These are phyloP conservation scores for Zosterops lateralis DNA, from an alignment of 2,113 vertebrate species.

Conservation along the genomic window DNA sequence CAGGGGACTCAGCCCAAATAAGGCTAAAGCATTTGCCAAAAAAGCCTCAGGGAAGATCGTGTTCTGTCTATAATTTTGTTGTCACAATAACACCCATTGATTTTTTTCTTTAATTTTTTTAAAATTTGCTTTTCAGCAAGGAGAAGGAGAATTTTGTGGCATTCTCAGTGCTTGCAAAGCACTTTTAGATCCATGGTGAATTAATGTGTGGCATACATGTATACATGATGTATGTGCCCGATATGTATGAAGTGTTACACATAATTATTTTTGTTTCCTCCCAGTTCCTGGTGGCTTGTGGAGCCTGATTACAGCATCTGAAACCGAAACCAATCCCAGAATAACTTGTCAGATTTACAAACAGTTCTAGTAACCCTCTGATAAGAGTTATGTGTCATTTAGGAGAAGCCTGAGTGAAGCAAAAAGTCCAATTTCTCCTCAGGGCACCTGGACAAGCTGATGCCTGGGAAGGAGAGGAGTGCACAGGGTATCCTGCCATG, in stretches of 20 bases:
- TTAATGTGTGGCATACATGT: neutral
- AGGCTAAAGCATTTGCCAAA: neutral
- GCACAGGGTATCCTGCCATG: rapidly evolving
- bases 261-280: neutral
- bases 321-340: neutral
- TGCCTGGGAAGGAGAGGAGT: neutral
- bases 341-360: neutral
- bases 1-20: neutral
- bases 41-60: neutral
- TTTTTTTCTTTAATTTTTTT: neutral
- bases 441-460: neutral
- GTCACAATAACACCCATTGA: neutral
- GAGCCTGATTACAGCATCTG: neutral
- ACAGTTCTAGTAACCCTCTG: neutral
- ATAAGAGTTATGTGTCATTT: neutral
- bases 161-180: neutral
- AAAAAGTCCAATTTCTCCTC: neutral
- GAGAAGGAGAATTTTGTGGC: neutral
- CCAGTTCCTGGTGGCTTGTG: neutral
- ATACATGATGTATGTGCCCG: neutral
- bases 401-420: neutral
- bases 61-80: neutral
- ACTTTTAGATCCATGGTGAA: neutral
- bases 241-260: rapidly evolving
- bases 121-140: neutral